These are phyloP conservation scores for Plemyria rubiginata DNA, from an alignment of 2,888 invertebrate species.

Conservation along the genomic window DNA sequence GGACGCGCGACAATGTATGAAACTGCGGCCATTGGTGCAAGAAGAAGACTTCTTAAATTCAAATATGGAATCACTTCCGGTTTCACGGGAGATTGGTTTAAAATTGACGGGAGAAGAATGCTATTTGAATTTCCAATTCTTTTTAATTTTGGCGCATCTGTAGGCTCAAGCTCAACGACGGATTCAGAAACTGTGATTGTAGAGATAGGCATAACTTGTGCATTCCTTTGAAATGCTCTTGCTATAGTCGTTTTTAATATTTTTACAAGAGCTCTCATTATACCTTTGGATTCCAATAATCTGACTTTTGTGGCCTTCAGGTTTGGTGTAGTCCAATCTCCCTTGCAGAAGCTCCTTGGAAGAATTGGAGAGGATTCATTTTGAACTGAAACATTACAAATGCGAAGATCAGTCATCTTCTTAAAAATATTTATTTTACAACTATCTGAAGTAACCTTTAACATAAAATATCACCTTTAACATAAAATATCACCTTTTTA, in stretches of 20 bases:
- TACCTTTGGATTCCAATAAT: constrained; percentile 1
- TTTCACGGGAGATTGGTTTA: constrained; percentile 24
- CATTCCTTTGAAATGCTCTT: constrained; percentile 8
- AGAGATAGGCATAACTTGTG: not conserved
- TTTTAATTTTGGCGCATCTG: not conserved
- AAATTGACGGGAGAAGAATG: constrained; percentile 18
- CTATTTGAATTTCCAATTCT: constrained; percentile 9
- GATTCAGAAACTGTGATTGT: not conserved
- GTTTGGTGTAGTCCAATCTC: constrained; percentile 5
- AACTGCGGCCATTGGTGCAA: constrained; percentile 37
- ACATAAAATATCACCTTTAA: too few relatives aligned
- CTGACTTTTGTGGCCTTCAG: not conserved
- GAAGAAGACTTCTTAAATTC: constrained; percentile 32
- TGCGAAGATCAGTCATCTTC: too few relatives aligned
- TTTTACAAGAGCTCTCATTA: constrained; percentile 3
- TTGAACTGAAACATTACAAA: constrained; percentile 44
- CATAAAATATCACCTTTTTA: too few relatives aligned
- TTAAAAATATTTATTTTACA: too few relatives aligned
- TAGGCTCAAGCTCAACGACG: constrained; percentile 1
- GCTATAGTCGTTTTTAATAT: not conserved
- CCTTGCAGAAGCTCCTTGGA: constrained; percentile 21
- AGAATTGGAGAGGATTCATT: constrained; percentile 37
- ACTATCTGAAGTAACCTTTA: too few relatives aligned
- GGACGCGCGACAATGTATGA: constrained; percentile 27
- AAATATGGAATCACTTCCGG: constrained; percentile 18